Base-by-base conservation (phyloP, 2,888 invertebrate genomes). In the Ectemnius continuus region DNA sequence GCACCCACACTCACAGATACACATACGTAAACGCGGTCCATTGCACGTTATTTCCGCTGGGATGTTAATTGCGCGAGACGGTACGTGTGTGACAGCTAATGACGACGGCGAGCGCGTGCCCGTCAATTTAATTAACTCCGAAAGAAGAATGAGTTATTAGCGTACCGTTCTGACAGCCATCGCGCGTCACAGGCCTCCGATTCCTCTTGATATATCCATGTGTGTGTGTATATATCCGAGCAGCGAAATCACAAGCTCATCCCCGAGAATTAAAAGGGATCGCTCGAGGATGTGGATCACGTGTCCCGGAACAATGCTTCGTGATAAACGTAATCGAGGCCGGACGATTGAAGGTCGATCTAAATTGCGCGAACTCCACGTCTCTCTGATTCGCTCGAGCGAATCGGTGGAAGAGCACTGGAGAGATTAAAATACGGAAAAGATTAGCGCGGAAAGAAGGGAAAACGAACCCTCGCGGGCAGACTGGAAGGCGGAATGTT, bases 61-160 rank as follows among this genome's bases (percentile, higher is more conserved):
- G 47, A 14, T 14, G 73, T 47, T 68, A 56, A 62, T 68, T 46
- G 36, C 14, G 26, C 36, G 45, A 48, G 4, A 8, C 14, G 36
- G n/a, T 46, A 16, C n/a, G 14, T 11, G 13, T 36, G n/a, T 61
- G 36, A 8, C 16, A 4, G 14, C 20, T 14, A n/a, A 13, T 36
- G 36, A 36, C 36, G 26, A n/a, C 26, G 20, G 18, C 23, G 58
- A 20, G 45, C 56, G 46, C 48, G 20, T 60, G 47, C 47, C 56
- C 28, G 74, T 20, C 56, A 66, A 48, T 75, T 76, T 65, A 67
- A 74, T 75, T 75, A 71, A 36, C 47, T 48, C 46, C 65, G 1
- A 52, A 52, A 52, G 52, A 52, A 52, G 16, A 52, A 52, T 52
- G n/a, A 52, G 52, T 52, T 16, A 16, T 14, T 36, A 36, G 36